A percentile compares a stretch with the other conserved stretches of the same genome.
These are phyloP conservation scores for Chaetops frenatus DNA, from an alignment of 2,113 vertebrate species.

Conservation along the genomic window DNA sequence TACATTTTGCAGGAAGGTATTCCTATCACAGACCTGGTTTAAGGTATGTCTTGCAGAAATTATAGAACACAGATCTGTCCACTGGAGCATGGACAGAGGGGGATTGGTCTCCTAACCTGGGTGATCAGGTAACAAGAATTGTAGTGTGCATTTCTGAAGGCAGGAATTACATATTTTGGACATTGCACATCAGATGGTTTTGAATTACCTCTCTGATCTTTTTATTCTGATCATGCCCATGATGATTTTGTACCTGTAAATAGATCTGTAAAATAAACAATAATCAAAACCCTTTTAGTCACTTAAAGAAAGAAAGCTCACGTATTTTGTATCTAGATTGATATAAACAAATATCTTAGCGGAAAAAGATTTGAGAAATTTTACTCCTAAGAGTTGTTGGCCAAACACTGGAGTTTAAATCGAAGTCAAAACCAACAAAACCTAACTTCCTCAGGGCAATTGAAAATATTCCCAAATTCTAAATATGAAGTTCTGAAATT, in stretches of 20 bases:
- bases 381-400: background rate
- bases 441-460: background rate
- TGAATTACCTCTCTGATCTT: background rate
- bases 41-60: background rate
- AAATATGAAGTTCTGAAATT: background rate
- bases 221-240: background rate
- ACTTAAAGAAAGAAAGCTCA: background rate
- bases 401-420: background rate
- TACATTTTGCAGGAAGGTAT: background rate
- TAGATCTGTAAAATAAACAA: background rate
- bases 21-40: background rate
- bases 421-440: background rate
- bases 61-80: background rate
- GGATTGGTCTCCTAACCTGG: background rate
- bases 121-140: background rate
- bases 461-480: background rate
- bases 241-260: background rate
- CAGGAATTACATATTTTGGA: background rate
- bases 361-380: background rate
- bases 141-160: background rate
- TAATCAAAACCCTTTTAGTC: background rate
- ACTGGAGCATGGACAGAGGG: fast-evolving
- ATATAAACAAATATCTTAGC: background rate
- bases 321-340: background rate
- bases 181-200: fast-evolving